These are phyloP conservation scores for rabbit (Oryctolagus cuniculus) DNA, from an alignment of 2,113 vertebrate species.

Conservation along the genomic window DNA sequence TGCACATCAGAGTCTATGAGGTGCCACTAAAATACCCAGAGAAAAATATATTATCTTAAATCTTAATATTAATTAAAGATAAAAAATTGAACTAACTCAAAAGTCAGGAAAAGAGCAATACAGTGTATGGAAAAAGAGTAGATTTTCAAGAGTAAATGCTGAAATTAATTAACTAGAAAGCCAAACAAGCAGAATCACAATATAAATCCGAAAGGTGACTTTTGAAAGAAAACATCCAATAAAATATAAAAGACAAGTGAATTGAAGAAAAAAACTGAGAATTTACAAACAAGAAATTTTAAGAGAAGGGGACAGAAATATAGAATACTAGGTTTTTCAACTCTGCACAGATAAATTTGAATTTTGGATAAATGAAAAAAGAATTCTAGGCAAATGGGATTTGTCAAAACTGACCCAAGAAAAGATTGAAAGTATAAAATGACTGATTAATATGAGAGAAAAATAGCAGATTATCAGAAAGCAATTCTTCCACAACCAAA, in stretches of 20 bases:
- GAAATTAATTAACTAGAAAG: neutral
- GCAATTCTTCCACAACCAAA: neutral
- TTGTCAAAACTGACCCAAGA: conserved; percentile 36
- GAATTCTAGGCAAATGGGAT: neutral
- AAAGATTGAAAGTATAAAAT: neutral
- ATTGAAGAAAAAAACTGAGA: neutral
- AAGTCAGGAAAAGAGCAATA: neutral
- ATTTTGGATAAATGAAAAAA: neutral
- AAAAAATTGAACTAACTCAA: neutral
- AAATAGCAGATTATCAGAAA: neutral
- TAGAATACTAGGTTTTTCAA: neutral
- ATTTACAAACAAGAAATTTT: neutral
- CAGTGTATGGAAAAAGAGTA: neutral
- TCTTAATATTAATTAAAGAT: neutral
- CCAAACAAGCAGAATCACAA: neutral
- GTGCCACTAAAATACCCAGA: neutral
- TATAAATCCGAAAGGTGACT: neutral
- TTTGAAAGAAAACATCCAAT: neutral
- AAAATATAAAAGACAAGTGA: neutral
- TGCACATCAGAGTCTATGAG: neutral
- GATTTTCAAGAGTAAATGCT: neutral
- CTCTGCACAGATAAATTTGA: neutral
- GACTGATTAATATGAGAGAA: neutral
- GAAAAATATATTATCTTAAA: neutral
- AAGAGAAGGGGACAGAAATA: neutral